Base-by-base conservation (phyloP, 2,888 invertebrate species). In the Drosophila ochracea region DNA sequence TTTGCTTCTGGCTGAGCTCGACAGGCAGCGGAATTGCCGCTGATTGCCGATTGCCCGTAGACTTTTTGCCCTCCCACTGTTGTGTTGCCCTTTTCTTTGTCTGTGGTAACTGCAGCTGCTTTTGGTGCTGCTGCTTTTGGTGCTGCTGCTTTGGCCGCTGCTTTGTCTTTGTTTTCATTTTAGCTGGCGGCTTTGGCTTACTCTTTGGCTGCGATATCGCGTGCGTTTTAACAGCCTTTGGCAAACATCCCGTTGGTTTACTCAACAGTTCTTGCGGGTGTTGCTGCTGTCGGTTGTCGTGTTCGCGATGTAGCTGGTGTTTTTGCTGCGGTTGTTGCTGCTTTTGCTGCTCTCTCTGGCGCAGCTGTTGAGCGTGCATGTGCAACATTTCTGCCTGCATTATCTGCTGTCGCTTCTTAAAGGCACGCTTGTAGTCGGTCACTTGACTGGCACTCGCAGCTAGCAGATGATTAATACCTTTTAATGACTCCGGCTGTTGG, bases 371-470 rank as follows among this genome's bases (percentile, higher is more conserved):
- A 11, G 54, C 68, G 9, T 74, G 67, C 2, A 65, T 43, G 19
- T 76, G 76, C 33, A 77, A 21, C 52, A 69, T 50, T 30, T 83
- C 85, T 4, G 83, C 81, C 37, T 69, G 83, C n/a, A 57, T 25
- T 3, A 62, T 50, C 30, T 83, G 83, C 63, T 85, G 83, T 35
- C 67, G 71, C 41, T 31, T 59, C 58, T 71, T 68, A 28, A 61
- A 66, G 50, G 73, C 80, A 19, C 65, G 62, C 35, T 80, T 73
- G 33, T 50, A 57, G 25, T 77, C 77, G 1, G 60, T 47, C 37
- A 84, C 66, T 31, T 83, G 73, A 9, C 64, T 25, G 28, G 83
- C 77, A 49, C 70, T 83, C 19, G 83, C 68, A 1, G 53, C 66
- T 7, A 84, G 49, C 49, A 76, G 35, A 11, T 72, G 83, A 67